phyloP scores from a whole-genome alignment of 2,797 vertebrate species.

The Thunnus albacares region DNA sequence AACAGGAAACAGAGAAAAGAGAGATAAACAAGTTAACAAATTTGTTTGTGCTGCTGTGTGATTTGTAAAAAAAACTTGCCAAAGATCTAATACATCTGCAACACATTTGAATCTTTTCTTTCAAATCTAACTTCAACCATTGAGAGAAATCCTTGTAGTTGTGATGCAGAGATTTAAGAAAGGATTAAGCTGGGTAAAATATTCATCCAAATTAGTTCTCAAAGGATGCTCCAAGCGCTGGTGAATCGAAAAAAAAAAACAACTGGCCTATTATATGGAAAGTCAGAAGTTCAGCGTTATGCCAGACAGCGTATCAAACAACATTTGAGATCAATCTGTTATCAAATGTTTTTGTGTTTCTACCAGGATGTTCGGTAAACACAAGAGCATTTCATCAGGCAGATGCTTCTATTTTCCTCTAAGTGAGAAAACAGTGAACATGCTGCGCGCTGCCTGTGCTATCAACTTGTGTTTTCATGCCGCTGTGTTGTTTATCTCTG shows the following conservation, averaged over 20 bases:
- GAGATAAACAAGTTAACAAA: background rate
- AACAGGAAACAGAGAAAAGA: background rate
- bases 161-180: background rate
- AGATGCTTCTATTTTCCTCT: slow-evolving; percentile 19
- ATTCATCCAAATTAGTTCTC: slow-evolving; percentile 53
- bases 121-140: background rate
- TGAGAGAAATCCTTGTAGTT: background rate
- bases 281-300: slow-evolving; percentile 34
- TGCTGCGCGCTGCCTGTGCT: slow-evolving; percentile 7
- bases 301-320: slow-evolving; percentile 11
- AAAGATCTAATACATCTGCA: too few relatives aligned
- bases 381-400: slow-evolving; percentile 12
- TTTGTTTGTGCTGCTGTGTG: background rate
- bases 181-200: slow-evolving; percentile 28
- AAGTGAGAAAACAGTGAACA: slow-evolving; percentile 40
- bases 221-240: background rate
- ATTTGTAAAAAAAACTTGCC: background rate
- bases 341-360: slow-evolving; percentile 7
- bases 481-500: slow-evolving; percentile 38
- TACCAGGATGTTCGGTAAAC: slow-evolving; percentile 3
- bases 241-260: slow-evolving; percentile 7
- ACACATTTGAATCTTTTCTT: background rate
- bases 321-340: slow-evolving; percentile 6
- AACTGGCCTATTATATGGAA: background rate
- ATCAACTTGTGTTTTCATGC: slow-evolving; percentile 32